A percentile compares a stretch with the other conserved stretches of the same genome.
These are phyloP conservation scores for Odontomyia ornata DNA, from an alignment of 2,888 invertebrate species.

Conservation along the genomic window DNA sequence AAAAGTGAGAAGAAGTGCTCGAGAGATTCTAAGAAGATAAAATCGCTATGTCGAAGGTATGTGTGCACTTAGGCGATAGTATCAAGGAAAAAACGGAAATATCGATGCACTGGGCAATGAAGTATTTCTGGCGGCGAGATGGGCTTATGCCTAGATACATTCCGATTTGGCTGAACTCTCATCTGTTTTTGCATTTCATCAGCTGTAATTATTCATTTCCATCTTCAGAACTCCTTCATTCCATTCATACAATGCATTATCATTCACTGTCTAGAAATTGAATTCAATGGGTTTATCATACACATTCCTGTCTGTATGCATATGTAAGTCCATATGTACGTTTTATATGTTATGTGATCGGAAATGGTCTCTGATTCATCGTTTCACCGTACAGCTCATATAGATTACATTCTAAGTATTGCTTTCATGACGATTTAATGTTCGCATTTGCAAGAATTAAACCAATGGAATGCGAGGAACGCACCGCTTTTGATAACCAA, in stretches of 20 bases:
- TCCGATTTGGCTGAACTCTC: no score
- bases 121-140: no score
- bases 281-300: background rate
- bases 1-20: background rate
- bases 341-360: background rate
- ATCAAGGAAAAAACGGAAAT: no score
- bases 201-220: no score
- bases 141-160: no score
- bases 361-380: slow-evolving; percentile 5
- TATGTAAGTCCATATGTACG: background rate
- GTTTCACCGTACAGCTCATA: background rate
- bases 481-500: background rate
- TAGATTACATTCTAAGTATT: slow-evolving; percentile 5
- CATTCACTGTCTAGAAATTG: background rate
- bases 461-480: background rate
- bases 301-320: background rate
- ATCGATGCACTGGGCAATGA: no score
- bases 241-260: background rate
- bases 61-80: no score
- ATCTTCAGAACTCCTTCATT: no score
- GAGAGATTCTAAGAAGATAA: background rate
- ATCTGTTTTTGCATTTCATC: no score
- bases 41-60: background rate
- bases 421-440: background rate
- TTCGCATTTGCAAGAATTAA: background rate